Percentiles rank a stretch among this genome's conserved stretches.
phyloP scores from a whole-genome alignment of 2,113 vertebrate genomes.

The Oryzias melastigma region DNA sequence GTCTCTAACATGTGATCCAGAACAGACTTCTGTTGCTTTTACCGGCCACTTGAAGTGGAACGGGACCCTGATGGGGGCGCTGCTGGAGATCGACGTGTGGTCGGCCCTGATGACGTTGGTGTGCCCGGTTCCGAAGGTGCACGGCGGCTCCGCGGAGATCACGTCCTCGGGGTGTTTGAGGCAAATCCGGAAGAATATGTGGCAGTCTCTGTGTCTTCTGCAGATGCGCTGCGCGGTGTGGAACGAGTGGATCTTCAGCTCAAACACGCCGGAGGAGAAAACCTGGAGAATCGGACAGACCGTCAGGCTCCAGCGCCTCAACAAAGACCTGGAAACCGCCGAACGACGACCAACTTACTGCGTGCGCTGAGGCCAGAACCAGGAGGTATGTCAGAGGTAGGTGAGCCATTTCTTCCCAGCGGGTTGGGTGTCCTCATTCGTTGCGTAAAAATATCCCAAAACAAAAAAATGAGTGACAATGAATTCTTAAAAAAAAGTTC shows the following conservation, averaged over 20 bases:
- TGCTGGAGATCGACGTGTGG: slow-evolving; percentile 74
- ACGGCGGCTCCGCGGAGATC: slow-evolving; percentile 81
- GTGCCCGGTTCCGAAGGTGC: slow-evolving; percentile 85
- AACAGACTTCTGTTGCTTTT: slow-evolving; percentile 38
- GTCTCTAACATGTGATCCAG: no score
- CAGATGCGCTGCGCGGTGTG: slow-evolving; percentile 75
- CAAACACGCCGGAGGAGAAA: slow-evolving; percentile 83
- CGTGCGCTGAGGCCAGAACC: slow-evolving; percentile 49
- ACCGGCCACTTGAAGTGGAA: slow-evolving; percentile 92
- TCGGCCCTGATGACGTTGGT: slow-evolving; percentile 79
- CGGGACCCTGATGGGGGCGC: slow-evolving; percentile 81
- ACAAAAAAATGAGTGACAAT: no score
- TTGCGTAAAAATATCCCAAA: slow-evolving; percentile 22
- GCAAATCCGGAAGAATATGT: slow-evolving; percentile 88
- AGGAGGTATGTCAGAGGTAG: slow-evolving; percentile 54
- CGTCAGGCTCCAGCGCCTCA: slow-evolving; percentile 8
- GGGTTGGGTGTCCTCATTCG: slow-evolving; percentile 43
- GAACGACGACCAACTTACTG: slow-evolving; percentile 52
- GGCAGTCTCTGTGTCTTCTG: slow-evolving; percentile 73
- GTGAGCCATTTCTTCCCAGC: slow-evolving; percentile 55
- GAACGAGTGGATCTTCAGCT: slow-evolving; percentile 87
- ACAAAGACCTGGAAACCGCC: accelerated
- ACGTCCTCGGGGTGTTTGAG: slow-evolving; percentile 84
- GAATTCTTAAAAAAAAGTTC: background rate
- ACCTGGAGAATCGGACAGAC: slow-evolving; percentile 64